Conservation (phyloP, 2,797 vertebrate species). For the Erithacus rubecula region DNA sequence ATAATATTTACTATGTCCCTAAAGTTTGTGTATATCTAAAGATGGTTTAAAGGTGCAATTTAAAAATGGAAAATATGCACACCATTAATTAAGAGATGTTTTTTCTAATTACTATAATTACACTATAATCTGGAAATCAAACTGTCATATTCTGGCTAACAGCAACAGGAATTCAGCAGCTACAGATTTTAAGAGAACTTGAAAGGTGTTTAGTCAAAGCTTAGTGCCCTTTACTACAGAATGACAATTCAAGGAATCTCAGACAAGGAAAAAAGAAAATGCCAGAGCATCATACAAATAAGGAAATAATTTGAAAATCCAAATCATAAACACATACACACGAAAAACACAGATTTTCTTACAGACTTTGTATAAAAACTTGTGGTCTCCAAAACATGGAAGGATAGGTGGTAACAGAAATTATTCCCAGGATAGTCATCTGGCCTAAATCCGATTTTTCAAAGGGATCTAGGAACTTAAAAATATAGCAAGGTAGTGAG, state of each 20-base stretch:
- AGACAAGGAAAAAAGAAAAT: neutral
- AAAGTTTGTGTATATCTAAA: conserved; percentile 33
- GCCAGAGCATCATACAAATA: neutral
- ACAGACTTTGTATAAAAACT: neutral
- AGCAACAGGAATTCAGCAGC: neutral
- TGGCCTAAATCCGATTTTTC: neutral
- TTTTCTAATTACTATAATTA: conserved; percentile 39
- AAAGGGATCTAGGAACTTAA: neutral
- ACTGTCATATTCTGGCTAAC: neutral
- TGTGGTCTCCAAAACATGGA: neutral
- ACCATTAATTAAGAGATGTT: conserved; percentile 7
- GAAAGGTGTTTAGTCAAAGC: neutral
- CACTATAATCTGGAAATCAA: conserved; percentile 7
- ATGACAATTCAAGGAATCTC: neutral
- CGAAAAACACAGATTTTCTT: fast-evolving
- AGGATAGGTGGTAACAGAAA: neutral
- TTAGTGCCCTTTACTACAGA: neutral
- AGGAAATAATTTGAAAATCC: neutral
- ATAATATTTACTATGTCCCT: conserved; percentile 35
- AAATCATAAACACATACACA: neutral
- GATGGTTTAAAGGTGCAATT: conserved; percentile 17
- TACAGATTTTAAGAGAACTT: neutral
- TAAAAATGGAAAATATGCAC: conserved; percentile 10
- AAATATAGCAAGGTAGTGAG: neutral
- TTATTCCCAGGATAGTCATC: neutral